Conservation (phyloP, 2,797 vertebrate species). For the Pangasius djambal region DNA sequence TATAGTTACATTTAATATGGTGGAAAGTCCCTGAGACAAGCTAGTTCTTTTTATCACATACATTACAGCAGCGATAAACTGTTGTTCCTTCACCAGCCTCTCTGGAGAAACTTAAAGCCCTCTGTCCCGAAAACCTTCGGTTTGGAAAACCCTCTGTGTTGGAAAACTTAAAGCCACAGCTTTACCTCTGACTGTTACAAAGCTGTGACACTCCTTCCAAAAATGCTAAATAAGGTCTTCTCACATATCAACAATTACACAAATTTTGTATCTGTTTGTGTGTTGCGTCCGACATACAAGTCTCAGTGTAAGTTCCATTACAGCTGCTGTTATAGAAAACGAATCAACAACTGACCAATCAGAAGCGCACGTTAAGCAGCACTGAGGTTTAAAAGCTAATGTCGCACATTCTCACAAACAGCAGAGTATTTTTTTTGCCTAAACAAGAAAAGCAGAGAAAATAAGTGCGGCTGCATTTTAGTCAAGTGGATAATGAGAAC, state of each 20-base stretch:
- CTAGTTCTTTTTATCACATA: not conserved
- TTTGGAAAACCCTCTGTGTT: not conserved
- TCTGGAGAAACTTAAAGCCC: not conserved
- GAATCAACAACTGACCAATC: not conserved
- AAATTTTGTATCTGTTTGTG: not conserved
- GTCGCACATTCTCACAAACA: not conserved
- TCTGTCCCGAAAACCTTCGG: not conserved
- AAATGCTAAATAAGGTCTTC: not conserved
- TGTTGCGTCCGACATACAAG: not conserved
- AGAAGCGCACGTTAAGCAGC: not conserved
- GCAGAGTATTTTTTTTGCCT: not conserved
- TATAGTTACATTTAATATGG: not conserved
- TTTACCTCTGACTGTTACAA: not conserved
- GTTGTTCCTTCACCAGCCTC: not conserved
- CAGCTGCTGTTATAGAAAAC: not conserved
- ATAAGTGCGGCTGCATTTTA: not conserved
- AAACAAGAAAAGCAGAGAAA: not conserved
- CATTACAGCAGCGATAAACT: not conserved
- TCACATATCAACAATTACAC: not conserved
- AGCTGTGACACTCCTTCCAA: not conserved
- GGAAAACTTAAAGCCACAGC: not conserved
- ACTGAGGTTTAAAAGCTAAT: not conserved
- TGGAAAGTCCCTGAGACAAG: not conserved
- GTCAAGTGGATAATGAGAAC: not conserved
- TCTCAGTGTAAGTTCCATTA: not conserved